Evolutionary conservation across 1,140 invertebrate species (phyloP).

Genomic region (Cotesia vestalis): DNA sequence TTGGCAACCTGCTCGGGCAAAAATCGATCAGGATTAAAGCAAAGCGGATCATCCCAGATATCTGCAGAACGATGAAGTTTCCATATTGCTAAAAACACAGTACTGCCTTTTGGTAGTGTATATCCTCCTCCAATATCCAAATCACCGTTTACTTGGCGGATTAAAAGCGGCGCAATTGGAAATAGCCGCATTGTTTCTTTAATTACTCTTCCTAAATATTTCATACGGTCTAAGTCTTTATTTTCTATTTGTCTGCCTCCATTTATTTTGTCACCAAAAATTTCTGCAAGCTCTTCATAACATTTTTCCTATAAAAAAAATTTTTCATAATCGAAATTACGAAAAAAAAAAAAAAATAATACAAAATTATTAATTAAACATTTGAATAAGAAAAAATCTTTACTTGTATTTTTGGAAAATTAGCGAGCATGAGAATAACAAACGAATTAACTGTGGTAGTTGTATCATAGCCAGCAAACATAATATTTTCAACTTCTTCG

Average conservation of each 20-base stretch:
- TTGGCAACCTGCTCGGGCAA: slow-evolving; percentile 65
- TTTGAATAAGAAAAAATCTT: slow-evolving; percentile 23
- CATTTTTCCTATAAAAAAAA: slow-evolving; percentile 62
- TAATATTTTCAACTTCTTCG: slow-evolving; percentile 82
- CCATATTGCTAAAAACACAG: slow-evolving; percentile 39
- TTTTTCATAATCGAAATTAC: not conserved
- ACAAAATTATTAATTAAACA: no score
- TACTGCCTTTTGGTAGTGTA: slow-evolving; percentile 41
- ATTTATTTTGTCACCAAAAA: slow-evolving; percentile 59
- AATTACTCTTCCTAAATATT: slow-evolving; percentile 72
- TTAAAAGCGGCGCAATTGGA: slow-evolving; percentile 70
- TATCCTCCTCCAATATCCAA: slow-evolving; percentile 44
- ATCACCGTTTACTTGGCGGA: slow-evolving; percentile 61
- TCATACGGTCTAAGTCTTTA: slow-evolving; percentile 70
- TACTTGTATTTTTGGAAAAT: slow-evolving; percentile 71
- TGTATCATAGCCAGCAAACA: slow-evolving; percentile 81
- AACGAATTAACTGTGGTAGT: slow-evolving; percentile 72
- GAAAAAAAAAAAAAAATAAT: no score
- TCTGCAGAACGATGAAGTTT: slow-evolving; percentile 67
- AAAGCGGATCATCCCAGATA: slow-evolving; percentile 70
- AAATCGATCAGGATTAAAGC: slow-evolving; percentile 74
- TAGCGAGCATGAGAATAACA: slow-evolving; percentile 70
- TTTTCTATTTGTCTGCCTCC: slow-evolving; percentile 45
- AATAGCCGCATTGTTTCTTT: slow-evolving; percentile 74
- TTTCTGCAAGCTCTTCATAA: slow-evolving; percentile 68